Evolutionary conservation across 2,888 invertebrate genomes (phyloP), one percentile per base, ranked within the genome.

Genomic region (Scaptomyza flava): DNA sequence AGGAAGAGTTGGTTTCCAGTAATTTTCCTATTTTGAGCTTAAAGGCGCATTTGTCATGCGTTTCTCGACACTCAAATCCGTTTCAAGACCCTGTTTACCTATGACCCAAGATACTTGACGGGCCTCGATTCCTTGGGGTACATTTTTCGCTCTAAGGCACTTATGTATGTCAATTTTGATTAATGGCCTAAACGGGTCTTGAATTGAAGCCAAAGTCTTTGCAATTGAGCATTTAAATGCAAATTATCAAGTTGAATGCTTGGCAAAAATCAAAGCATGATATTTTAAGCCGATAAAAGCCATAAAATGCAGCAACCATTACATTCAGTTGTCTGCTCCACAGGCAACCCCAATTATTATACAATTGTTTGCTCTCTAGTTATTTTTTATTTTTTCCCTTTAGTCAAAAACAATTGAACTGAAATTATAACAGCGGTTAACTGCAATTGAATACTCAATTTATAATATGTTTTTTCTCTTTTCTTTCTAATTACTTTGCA

Each of bases 1-100:
- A 50, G 66, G 75, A 79, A 68, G 73, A 78, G 86, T 73, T 80
- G 76, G 78, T 80, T 71, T 45, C 68, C 36, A 71, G 59, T 80
- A 80, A 82, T 82, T 78, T 80, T 73, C 66, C 79, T 72, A 85
- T 82, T 83, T 82, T 64, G 46, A 63, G 67, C 79, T 85, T 73
- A 80, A 79, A 60, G 52, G 54, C 73, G 77, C 71, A 77, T 82
- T 82, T 82, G 81, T 76, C 73, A 69, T 76, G 30, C 45, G 63
- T 34, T 57, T 48, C 1, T 61, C 46, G 45, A 50, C 52, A 48
- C 45, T 48, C 46, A 76, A 71, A 71, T 72, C 73, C 54, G 45
- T 41, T 69, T 65, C 33, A 74, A 68, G 66, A 54, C 61, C 65
- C 66, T 78, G 81, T 79, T 84, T 79, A 76, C 78, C 57, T 68